These are phyloP conservation scores for Villa cingulata DNA, from an alignment of 2,888 invertebrate genomes.

Conservation along the genomic window DNA sequence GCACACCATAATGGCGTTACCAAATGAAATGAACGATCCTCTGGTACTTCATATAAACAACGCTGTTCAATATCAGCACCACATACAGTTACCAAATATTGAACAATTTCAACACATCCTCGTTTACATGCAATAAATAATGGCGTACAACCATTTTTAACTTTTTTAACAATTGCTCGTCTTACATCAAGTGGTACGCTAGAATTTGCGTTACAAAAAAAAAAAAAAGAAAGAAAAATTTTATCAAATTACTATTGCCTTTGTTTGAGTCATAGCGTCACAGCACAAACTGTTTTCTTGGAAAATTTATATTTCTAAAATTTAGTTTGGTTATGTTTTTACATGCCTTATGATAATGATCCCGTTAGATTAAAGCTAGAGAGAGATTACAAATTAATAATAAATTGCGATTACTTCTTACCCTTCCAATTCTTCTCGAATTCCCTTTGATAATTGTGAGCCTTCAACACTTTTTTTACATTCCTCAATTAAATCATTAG, in stretches of 20 bases:
- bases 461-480: constrained; percentile 29
- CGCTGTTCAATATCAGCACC: constrained; percentile 74
- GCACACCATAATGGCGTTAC: constrained; percentile 90
- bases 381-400: no score
- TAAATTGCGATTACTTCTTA: constrained; percentile 19
- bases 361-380: no score
- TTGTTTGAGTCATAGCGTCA: no score
- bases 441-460: constrained; percentile 24
- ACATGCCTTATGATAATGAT: no score
- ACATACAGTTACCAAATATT: constrained; percentile 71
- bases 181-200: constrained; percentile 46
- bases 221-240: no score
- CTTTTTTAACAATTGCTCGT: constrained; percentile 52
- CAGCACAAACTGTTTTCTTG: no score
- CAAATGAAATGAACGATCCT: constrained; percentile 58
- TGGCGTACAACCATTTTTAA: constrained; percentile 65
- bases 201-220: no score
- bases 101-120: constrained; percentile 70
- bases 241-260: no score
- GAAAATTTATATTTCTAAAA: no score
- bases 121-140: constrained; percentile 51
- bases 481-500: constrained; percentile 23
- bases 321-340: no score
- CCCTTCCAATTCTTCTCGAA: constrained; percentile 31
- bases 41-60: constrained; percentile 71